Percentiles rank a stretch among this genome's conserved stretches.
Evolutionary conservation across 2,888 invertebrate species (phyloP).

Genomic region (Heteropelma amictum): DNA sequence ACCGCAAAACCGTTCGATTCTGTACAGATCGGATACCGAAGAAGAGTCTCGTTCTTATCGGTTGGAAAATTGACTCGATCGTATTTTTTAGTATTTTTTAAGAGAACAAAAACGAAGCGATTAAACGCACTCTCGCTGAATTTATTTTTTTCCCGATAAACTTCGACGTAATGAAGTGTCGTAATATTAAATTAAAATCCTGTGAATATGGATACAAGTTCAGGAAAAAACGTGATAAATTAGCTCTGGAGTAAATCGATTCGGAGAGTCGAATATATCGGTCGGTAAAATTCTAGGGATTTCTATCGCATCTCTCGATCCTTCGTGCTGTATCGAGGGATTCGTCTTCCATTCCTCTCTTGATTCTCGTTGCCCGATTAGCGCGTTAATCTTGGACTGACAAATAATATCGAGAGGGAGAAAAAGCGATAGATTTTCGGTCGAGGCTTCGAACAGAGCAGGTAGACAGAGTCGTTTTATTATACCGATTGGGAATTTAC

Average conservation of each 20-base stretch:
- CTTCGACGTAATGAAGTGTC: constrained; percentile 1
- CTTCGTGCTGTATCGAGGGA: background rate
- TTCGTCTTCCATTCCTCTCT: background rate
- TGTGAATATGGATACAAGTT: constrained; percentile 6
- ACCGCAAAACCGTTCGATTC: too few relatives aligned
- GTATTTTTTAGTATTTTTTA: too few relatives aligned
- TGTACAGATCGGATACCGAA: too few relatives aligned
- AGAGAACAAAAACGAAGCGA: too few relatives aligned
- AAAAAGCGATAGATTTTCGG: constrained; percentile 30
- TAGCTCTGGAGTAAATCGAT: constrained; percentile 47
- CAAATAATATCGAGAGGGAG: constrained; percentile 36
- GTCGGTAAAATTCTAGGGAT: constrained; percentile 41
- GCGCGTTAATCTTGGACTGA: constrained; percentile 48
- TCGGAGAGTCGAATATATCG: constrained; percentile 32
- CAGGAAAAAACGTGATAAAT: constrained; percentile 43
- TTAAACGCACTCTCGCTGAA: background rate
- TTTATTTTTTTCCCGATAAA: background rate
- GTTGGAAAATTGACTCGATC: too few relatives aligned
- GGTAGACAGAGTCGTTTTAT: constrained; percentile 14
- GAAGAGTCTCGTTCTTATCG: too few relatives aligned
- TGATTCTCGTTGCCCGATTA: constrained; percentile 41
- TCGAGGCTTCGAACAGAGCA: background rate
- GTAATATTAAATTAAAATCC: constrained; percentile 36
- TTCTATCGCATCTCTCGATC: constrained; percentile 31
- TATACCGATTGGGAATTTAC: constrained; percentile 29